Evolutionary conservation across 2,888 invertebrate genomes (phyloP).

Genomic region (Stenchaetothrips biformis): DNA sequence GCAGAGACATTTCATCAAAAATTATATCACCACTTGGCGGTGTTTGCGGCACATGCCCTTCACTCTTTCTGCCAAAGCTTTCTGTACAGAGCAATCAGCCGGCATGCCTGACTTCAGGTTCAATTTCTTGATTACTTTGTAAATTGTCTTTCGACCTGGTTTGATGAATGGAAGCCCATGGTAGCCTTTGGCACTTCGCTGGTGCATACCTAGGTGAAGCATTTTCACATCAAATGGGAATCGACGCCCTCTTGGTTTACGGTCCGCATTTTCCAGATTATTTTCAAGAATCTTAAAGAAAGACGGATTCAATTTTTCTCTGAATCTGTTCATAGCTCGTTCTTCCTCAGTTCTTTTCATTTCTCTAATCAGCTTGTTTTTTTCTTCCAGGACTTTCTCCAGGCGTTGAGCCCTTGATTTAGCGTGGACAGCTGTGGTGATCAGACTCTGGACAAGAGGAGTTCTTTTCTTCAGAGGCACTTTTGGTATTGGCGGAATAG

Average conservation of each 20-base stretch:
- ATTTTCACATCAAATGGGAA: not conserved
- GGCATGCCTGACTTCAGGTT: not conserved
- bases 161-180: not conserved
- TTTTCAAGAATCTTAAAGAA: not conserved
- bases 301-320: not conserved
- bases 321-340: not conserved
- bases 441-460: too few relatives aligned
- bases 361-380: too few relatives aligned
- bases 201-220: not conserved
- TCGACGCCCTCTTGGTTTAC: not conserved
- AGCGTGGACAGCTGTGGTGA: too few relatives aligned
- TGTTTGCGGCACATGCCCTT: not conserved
- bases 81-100: not conserved
- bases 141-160: not conserved
- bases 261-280: not conserved
- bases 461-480: too few relatives aligned
- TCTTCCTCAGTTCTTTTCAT: not conserved
- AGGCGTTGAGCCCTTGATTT: too few relatives aligned
- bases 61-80: not conserved
- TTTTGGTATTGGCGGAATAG: too few relatives aligned
- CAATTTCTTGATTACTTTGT: not conserved
- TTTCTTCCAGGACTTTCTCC: too few relatives aligned
- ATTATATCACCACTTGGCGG: not conserved
- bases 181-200: not conserved
- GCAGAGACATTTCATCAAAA: not conserved